Evolutionary conservation across 2,113 vertebrate genomes (phyloP), one percentile per base, ranked within the genome.

Genomic region (Oxyura jamaicensis): DNA sequence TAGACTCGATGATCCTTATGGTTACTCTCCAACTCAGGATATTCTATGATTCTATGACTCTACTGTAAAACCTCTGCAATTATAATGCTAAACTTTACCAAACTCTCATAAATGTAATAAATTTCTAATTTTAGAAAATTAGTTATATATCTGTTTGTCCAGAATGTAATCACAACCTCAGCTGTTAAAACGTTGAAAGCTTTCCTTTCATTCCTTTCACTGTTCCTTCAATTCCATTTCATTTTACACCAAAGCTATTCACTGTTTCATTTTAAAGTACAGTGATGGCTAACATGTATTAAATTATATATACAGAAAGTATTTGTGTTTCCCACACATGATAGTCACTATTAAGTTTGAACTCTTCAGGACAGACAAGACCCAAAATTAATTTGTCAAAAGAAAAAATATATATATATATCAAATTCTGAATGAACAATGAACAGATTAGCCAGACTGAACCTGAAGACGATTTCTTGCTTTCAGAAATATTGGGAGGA

Each of bases 281-380:
- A 22, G 5, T 53, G 20, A 42, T 56, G 79, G 11, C 20, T 80
- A 19, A 25, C n/a, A 62, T 62, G 46, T 25, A 29, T 9, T 14
- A n/a, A 0, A 1, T 53, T 60, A 83, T 5, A 4, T 28, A 50
- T 31, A n/a, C 13, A 46, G 22, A 11, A 52, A 6, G 1, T 10
- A 55, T 73, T 75, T 72, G 11, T 50, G 36, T 83, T 79, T 89
- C 20, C 10, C 22, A 66, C 4, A 33, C 7, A 10, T 29, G 8
- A 55, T 4, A 65, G 39, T 8, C 23, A 39, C 4, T 42, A 53
- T 13, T 85, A 39, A 62, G 3, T 6, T 80, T 68, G 20, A 39
- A 95, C 17, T 11, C 7, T 39, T 79, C n/a, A 44, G 19, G 20
- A 71, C 35, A 84, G 22, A 39, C 8, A 59, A 66, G 39, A 74